Conservation (phyloP, 2,888 invertebrate genomes). For the Athripsodes cinereus region DNA sequence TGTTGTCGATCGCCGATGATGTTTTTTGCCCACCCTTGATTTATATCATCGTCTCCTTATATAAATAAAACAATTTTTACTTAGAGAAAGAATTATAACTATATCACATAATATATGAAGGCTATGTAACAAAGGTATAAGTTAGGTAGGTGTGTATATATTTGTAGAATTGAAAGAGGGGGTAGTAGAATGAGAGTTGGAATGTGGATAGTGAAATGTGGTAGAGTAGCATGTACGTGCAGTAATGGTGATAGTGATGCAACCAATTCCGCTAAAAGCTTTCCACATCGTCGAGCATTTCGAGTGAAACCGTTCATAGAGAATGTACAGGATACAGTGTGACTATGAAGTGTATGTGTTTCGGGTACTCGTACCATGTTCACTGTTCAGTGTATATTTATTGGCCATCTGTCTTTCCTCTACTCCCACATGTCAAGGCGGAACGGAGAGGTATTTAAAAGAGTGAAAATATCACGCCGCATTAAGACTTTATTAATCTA, state of each 20-base stretch:
- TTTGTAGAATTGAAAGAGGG: too few species aligned
- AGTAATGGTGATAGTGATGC: not conserved
- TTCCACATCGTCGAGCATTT: not conserved
- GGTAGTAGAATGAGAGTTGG: not conserved
- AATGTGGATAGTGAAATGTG: not conserved
- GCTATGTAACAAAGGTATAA: too few species aligned
- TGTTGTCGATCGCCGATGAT: too few species aligned
- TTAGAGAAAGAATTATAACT: too few species aligned
- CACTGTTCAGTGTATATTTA: not conserved
- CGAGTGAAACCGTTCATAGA: not conserved
- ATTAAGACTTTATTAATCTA: not conserved
- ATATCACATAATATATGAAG: too few species aligned
- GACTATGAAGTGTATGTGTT: too few species aligned
- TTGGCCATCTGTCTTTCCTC: not conserved
- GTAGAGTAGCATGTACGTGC: not conserved
- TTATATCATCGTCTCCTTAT: too few species aligned
- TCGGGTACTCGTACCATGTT: too few species aligned
- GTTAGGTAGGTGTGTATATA: too few species aligned
- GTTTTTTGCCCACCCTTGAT: too few species aligned
- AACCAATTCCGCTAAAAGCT: constrained; percentile 1
- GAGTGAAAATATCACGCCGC: not conserved
- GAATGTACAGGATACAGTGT: not conserved
- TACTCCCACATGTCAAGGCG: not conserved
- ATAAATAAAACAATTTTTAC: too few species aligned
- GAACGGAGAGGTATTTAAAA: not conserved